Evolutionary conservation across 2,797 vertebrate species (phyloP).

Genomic region (Craterocephalus amniculus): DNA sequence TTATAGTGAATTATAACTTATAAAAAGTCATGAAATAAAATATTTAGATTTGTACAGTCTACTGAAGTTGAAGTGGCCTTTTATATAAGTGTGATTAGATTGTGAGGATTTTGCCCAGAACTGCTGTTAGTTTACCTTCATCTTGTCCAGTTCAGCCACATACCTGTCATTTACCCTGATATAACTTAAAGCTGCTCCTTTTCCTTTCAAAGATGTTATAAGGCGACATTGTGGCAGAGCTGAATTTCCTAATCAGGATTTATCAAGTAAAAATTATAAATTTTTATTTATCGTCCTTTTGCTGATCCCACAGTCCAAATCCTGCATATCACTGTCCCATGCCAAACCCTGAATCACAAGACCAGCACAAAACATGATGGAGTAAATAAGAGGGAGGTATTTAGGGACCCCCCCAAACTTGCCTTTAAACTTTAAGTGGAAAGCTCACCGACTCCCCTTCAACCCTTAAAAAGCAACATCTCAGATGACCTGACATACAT

Average conservation of each 20-base stretch:
- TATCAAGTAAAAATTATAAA: no score
- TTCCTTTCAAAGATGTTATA: not conserved
- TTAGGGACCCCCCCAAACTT: constrained; percentile 49
- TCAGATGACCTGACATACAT: constrained; percentile 38
- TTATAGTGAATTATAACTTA: no score
- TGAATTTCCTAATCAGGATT: not conserved
- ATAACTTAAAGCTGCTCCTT: not conserved
- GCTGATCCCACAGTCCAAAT: constrained; percentile 10
- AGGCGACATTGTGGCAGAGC: not conserved
- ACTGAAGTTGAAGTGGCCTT: no score
- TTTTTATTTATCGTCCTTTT: not conserved
- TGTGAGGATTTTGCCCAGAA: not conserved
- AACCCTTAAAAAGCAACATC: constrained; percentile 55
- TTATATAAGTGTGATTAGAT: not conserved
- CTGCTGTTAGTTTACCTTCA: not conserved
- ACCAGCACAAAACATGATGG: constrained; percentile 5
- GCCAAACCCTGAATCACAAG: constrained; percentile 11
- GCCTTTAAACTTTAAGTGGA: constrained; percentile 44
- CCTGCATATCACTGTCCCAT: constrained; percentile 3
- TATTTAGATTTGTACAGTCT: no score
- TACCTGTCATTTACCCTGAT: not conserved
- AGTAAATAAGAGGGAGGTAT: constrained; percentile 49
- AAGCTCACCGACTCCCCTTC: constrained; percentile 13
- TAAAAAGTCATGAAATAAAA: no score
- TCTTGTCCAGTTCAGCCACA: not conserved